Evolutionary conservation across 2,797 vertebrate species (phyloP).

Genomic region (Tenualosa thibaudeaui): DNA sequence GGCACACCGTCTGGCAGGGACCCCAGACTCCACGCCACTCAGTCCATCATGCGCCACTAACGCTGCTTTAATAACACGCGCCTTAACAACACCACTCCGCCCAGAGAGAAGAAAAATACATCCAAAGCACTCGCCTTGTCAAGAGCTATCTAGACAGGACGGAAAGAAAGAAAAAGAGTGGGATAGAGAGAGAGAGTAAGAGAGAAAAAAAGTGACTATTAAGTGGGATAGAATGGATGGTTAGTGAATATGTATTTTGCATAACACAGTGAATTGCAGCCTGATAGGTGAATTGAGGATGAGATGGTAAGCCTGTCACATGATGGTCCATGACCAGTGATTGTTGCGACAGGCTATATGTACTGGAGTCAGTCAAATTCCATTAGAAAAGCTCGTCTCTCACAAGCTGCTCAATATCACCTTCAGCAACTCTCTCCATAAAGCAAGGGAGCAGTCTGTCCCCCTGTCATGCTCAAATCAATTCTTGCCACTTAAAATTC

Average conservation of each 20-base stretch:
- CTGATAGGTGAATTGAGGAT: too few relatives aligned
- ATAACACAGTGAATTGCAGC: not conserved
- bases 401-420: not conserved
- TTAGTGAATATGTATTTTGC: not conserved
- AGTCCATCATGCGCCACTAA: not conserved
- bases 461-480: constrained; percentile 33
- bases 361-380: not conserved
- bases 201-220: not conserved
- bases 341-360: not conserved
- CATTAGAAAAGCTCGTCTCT: constrained; percentile 3
- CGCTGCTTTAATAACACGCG: not conserved
- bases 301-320: not conserved
- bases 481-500: constrained; percentile 30
- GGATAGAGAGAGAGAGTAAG: not conserved
- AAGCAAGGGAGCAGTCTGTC: not conserved
- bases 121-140: not conserved
- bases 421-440: constrained; percentile 11
- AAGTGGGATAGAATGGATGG: not conserved
- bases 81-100: not conserved
- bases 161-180: not conserved
- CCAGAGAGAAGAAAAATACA: not conserved
- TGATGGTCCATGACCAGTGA: not conserved
- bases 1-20: not conserved
- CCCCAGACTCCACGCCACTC: not conserved
- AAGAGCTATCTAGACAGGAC: not conserved